These are phyloP conservation scores for Fopius arisanus DNA, from an alignment of 1,140 invertebrate species.

Conservation along the genomic window DNA sequence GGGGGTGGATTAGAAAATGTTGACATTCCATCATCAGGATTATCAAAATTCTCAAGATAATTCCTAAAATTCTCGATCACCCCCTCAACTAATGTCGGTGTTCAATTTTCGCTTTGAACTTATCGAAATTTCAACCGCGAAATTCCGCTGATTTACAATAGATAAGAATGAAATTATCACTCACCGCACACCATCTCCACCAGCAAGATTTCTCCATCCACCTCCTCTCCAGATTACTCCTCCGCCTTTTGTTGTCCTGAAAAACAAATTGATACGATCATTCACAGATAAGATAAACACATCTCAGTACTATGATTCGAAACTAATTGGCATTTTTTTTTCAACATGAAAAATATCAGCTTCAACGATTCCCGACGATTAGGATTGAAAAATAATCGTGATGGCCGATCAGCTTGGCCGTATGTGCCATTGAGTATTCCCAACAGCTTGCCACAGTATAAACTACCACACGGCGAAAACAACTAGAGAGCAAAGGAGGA, in stretches of 20 bases:
- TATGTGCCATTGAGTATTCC: background rate
- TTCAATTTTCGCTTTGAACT: too few relatives aligned
- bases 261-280: background rate
- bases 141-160: too few relatives aligned
- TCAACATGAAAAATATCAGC: background rate
- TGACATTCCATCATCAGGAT: too few relatives aligned
- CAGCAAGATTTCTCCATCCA: too few relatives aligned
- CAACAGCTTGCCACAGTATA: background rate
- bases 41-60: too few relatives aligned
- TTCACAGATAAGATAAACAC: background rate
- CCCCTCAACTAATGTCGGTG: too few relatives aligned
- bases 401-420: background rate
- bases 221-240: background rate
- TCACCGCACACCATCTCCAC: background rate
- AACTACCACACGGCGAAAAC: background rate
- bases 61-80: too few relatives aligned
- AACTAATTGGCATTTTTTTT: slow-evolving; percentile 2
- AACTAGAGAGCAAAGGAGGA: background rate
- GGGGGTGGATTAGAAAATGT: too few relatives aligned
- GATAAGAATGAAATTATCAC: background rate
- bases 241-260: background rate
- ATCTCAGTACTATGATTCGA: slow-evolving; percentile 5
- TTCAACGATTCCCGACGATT: background rate
- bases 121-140: too few relatives aligned
- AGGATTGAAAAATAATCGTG: background rate